phyloP scores from a whole-genome alignment of 2,888 invertebrate genomes.

The Choristoneura rosaceana region DNA sequence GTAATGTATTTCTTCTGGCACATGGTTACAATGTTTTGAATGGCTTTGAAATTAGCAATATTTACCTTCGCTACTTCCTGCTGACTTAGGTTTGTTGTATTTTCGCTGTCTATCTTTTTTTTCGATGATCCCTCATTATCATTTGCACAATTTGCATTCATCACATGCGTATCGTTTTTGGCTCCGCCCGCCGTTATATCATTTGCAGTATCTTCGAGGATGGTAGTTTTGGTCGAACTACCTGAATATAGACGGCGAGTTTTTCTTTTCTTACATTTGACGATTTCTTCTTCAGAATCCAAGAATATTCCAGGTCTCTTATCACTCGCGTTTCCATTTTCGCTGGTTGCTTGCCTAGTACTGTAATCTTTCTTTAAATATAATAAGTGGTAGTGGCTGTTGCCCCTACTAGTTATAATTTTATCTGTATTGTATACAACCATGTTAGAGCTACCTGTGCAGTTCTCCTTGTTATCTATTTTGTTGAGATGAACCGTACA shows the following conservation, averaged over 20 bases:
- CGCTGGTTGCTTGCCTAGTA: not conserved
- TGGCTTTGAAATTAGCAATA: conserved; percentile 52
- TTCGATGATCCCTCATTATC: conserved; percentile 63
- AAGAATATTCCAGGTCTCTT: conserved; percentile 42
- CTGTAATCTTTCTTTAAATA: conserved; percentile 47
- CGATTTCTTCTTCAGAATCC: conserved; percentile 51
- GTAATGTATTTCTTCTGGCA: conserved; percentile 61
- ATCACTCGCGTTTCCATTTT: conserved; percentile 43
- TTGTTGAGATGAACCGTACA: conserved; percentile 62
- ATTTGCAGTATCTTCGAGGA: conserved; percentile 45
- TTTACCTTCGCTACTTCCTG: conserved; percentile 40
- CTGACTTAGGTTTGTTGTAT: not conserved
- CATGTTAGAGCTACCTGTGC: conserved; percentile 56
- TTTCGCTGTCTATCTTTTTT: not conserved
- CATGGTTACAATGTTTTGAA: conserved; percentile 62
- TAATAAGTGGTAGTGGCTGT: conserved; percentile 56
- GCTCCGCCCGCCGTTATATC: not conserved
- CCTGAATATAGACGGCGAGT: conserved; percentile 55
- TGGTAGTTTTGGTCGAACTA: conserved; percentile 56
- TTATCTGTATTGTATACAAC: conserved; percentile 59
- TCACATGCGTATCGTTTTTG: conserved; percentile 6
- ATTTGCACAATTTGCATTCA: conserved; percentile 60
- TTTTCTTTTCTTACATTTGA: conserved; percentile 49
- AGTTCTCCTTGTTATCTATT: conserved; percentile 62
- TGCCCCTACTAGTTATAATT: conserved; percentile 56